Evolutionary conservation across 1,140 invertebrate species (phyloP), one percentile per base, ranked within the genome.

Genomic region (Brachionus sp.): DNA sequence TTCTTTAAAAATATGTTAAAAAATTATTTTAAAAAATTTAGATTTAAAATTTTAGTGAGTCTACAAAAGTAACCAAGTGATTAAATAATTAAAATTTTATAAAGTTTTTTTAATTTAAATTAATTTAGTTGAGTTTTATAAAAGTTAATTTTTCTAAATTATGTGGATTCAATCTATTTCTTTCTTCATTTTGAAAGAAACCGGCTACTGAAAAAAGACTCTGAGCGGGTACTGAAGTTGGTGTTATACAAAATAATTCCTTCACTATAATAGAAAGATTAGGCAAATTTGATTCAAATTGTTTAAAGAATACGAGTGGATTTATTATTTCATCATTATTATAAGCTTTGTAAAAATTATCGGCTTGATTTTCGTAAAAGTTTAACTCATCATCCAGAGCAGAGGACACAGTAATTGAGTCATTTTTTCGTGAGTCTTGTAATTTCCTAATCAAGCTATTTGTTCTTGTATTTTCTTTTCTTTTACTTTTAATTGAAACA

Each of bases 81-180:
- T 35, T 33, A 66, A 66, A 33, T 33, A 16, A 35, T 6, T 19
- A 62, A 19, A 19, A 62, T 16, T 62, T 62, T 62, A 7, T 29
- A 33, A 23, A 2, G 2, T 35, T 35, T 33, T 53, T 19, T 53
- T 53, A 5, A 53, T 53, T 53, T 53, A 53, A 46, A 46, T 46
- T 46, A 9, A 9, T 46, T 6, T 46, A 46, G 44, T 66, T 66
- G 29, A 33, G 19, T 66, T 66, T 66, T 3, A 70, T 70, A 70
- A 70, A 70, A 70, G 13, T 70, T 37, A 70, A 39, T 70, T 70
- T 70, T 35, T 70, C 66, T 35, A 39, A 16, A 70, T 70, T 70
- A 37, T 70, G 29, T 35, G 66, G 35, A 37, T 70, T 70, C 12
- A 70, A 35, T 70, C 66, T 12, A 70, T 70, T 70, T 70, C 66